Evolutionary conservation across 2,113 vertebrate species (phyloP), one percentile per base, ranked within the genome.

Genomic region (Aegithalos caudatus): DNA sequence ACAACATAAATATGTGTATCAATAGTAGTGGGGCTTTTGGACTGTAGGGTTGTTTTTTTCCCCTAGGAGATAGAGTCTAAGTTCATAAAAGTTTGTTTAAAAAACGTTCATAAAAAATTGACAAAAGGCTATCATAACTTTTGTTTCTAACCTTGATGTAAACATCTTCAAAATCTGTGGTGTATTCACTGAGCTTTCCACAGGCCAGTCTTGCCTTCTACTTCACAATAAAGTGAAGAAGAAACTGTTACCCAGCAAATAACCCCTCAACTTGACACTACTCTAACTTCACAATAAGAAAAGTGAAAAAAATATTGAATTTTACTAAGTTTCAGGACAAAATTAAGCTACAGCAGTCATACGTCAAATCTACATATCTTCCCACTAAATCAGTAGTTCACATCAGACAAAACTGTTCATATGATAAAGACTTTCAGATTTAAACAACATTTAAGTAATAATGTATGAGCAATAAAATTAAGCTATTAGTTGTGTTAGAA

Each of bases 1-100:
- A n/a, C 33, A 28, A 23, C 8, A 51, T 24, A 45, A 62, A 67
- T 27, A 27, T n/a, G 44, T n/a, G 14, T 21, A 57, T 2, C 27
- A 78, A n/a, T 45, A 11, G 6, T 17, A 25, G 9, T 67, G 11
- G 0, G 2, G 0, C 8, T 40, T 18, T 76, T 54, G 40, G 7
- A 44, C 19, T 21, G 28, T 19, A 25, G 4, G 1, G 4, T 15
- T 29, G 3, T 29, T 33, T 62, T 51, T 56, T 50, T 62, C 40
- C 6, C 7, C 2, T 37, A 10, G n/a, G 19, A 48, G 1, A 7
- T 45, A 38, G 8, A 11, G 22, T 61, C 31, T n/a, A 38, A 56
- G 2, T 61, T 70, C 4, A 47, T 66, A 7, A 35, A n/a, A n/a
- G n/a, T n/a, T n/a, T n/a, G n/a, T n/a, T n/a, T n/a, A n/a, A n/a